Evolutionary conservation across 2,888 invertebrate genomes (phyloP), one percentile per base, ranked within the genome.

Genomic region (Stegophylla sp.): DNA sequence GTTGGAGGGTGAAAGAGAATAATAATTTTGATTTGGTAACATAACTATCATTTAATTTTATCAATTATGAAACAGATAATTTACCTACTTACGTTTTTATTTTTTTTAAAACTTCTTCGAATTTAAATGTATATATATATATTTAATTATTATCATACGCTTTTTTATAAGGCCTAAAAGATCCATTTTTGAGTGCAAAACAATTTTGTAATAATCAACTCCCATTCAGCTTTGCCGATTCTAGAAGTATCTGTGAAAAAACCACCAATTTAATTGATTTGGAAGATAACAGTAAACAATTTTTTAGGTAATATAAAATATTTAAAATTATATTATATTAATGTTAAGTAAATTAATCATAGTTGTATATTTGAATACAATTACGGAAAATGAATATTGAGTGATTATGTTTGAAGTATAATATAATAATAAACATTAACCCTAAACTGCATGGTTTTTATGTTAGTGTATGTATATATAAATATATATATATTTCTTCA

Each of bases 151-250:
- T 64, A 41, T 17, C 56, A 34, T 23, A 67, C 13, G 41, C 43
- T 73, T 82, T 5, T 82, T 61, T 82, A 72, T 12, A 59, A 84
- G 84, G 83, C 63, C 63, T 84, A 3, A 83, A 82, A 79, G 83
- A 84, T 51, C 82, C 82, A 3, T 84, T 82, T 71, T 10, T 66
- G 5, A 56, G 63, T 13, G 82, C 82, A 17, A 88, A 86, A 84
- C 84, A 85, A 23, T 84, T 88, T 26, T 86, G 85, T 83, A 85
- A 85, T 53, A 85, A 85, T 26, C 85, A 85, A 66, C 84, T 88
- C 71, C 88, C 89, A n/a, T 88, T 88, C 85, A 88, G 88, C 64
- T 85, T 89, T 43, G 86, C 87, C 23, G 86, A 86, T 85, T 87
- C 87, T 7, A 74, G 74, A 64, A 69, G 69, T 26, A 41, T 48